Base-by-base conservation (phyloP, 2,888 invertebrate species). In the Drosophila dives region DNA sequence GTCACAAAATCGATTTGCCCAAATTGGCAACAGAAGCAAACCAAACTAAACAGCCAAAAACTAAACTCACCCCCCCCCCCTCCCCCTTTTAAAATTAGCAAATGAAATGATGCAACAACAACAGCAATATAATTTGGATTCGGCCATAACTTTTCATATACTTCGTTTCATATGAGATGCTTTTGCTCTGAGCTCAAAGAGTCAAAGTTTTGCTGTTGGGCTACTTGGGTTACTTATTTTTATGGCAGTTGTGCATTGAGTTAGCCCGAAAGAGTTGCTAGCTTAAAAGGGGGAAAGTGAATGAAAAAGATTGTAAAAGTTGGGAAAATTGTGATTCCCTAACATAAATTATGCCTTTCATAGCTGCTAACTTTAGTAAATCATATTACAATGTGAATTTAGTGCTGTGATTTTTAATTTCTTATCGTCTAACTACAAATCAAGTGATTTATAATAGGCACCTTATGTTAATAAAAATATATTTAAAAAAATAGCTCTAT, bases 1-100 rank as follows among this genome's bases (percentile, higher is more conserved):
- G 86, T 86, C 83, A 87, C 81, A 85, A 83, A 85, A 88, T 84
- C 84, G 86, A 84, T 87, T 87, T 78, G 65, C 53, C 58, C 58
- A 81, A 84, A 82, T 80, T 85, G 80, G 70, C 69, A 74, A 56
- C 51, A 72, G 42, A 45, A 51, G n/a, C 48, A 64, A 29, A 29
- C 29, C 29, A 29, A 29, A 23, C 23, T n/a, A n/a, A n/a, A n/a
- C n/a, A n/a, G n/a, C n/a, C n/a, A n/a, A n/a, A n/a, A n/a, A n/a
- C n/a, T n/a, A n/a, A n/a, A n/a, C n/a, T n/a, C n/a, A n/a, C n/a
- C n/a, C n/a, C n/a, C n/a, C n/a, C n/a, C n/a, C n/a, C n/a, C 26
- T 11, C 23, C 26, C 17, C 26, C 15, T 23, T 45, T 48, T 17
- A 66, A 77, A 77, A 77, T 74, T 77, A 70, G 61, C 70, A 73